Evolutionary conservation across 2,113 vertebrate species (phyloP), one percentile per base, ranked within the genome.

Genomic region (Pelvicachromis taeniatus): DNA sequence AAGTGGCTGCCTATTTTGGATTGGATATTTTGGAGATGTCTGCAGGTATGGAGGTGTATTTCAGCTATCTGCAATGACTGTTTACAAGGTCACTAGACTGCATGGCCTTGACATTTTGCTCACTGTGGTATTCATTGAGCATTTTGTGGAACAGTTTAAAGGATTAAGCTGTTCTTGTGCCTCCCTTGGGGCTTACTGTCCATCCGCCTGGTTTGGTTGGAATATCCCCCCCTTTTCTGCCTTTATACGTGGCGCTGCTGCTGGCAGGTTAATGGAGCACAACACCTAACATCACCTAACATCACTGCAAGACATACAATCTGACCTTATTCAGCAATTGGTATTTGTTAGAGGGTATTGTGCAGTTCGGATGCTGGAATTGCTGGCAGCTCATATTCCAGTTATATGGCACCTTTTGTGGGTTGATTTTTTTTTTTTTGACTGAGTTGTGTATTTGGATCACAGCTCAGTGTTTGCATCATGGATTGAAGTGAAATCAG

Each of bases 61-160:
- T 90, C 77, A 87, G 75, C 79, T 83, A 78, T 91, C 85, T 86
- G 55, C 85, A 92, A 85, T 88, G 82, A 89, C 91, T 88, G 87
- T 95, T 93, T 95, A 93, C 93, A 93, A 92, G 92, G 94, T 95
- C 86, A 90, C 81, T 90, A 82, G 88, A 81, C 88, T 93, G 80
- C 87, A 70, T 83, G 84, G 86, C 88, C 92, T 90, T 94, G 92
- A 92, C 89, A 89, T 93, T 95, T 94, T 83, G 80, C 91, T 93
- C 86, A 82, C 89, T 48, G 53, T 87, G 92, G 87, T 94, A 90
- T 95, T 94, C 86, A 94, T 80, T 85, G 81, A 87, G 91, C 93
- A 83, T 91, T 90, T 82, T 78, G 88, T 93, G 91, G 88, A 94
- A 91, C 89, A 91, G 92, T 96, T 95, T 91, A 94, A 92, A 92